Conservation (phyloP, 1,140 invertebrate species). For the Drosophila nikananu region DNA sequence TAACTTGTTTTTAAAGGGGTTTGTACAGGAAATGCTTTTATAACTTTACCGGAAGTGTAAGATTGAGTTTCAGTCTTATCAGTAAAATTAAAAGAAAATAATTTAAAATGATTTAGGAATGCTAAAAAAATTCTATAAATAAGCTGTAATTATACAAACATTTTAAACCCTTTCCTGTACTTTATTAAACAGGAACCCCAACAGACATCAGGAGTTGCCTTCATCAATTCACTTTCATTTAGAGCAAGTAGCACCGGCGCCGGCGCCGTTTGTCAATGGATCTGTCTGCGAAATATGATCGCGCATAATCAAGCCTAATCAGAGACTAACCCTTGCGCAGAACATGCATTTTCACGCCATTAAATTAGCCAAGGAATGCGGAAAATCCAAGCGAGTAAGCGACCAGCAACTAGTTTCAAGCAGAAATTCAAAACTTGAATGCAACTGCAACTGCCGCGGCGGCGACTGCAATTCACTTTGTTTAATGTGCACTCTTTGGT, state of each 20-base stretch:
- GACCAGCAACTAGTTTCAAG: conserved; percentile 65
- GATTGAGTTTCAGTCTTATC: not conserved
- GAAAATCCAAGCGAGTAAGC: conserved; percentile 58
- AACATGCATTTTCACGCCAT: conserved; percentile 72
- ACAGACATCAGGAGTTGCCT: not conserved
- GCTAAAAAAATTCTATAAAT: no score
- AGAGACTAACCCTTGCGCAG: conserved; percentile 47
- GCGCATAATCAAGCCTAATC: conserved; percentile 70
- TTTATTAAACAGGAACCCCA: not conserved
- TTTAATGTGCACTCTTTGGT: conserved; percentile 51
- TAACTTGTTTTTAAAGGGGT: no score
- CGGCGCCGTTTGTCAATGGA: conserved; percentile 65
- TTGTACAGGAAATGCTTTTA: not conserved
- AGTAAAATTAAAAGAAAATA: no score
- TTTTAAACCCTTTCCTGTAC: no score
- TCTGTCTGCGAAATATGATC: conserved; percentile 60
- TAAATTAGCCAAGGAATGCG: conserved; percentile 77
- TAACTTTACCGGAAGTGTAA: not conserved
- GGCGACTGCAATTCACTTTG: conserved; percentile 52
- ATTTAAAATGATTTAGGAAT: no score
- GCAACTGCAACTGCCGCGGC: conserved; percentile 43
- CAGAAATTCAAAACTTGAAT: conserved; percentile 56
- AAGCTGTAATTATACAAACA: no score
- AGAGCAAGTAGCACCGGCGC: conserved; percentile 39
- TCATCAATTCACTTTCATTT: conserved; percentile 48